Base-by-base conservation (phyloP, 2,113 vertebrate genomes). In the Charina bottae region DNA sequence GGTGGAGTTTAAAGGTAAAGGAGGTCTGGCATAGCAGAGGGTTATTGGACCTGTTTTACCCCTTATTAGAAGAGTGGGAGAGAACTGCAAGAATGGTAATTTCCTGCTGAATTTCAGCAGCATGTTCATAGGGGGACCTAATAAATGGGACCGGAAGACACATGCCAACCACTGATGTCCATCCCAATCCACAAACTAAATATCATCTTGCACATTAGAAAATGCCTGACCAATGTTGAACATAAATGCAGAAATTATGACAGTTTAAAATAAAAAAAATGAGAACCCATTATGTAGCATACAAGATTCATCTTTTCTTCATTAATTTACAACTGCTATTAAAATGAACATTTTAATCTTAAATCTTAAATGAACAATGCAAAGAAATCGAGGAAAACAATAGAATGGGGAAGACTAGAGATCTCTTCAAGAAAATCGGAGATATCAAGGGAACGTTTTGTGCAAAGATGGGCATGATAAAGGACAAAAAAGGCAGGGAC, bases 301-400 rank as follows among this genome's bases (percentile, higher is more conserved):
- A 90, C 2, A 90, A 89, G 54, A 92, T 93, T 92, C 33, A 93
- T 78, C 49, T 94, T 93, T 92, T 92, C 93, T 92, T 94, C 68
- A 91, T 78, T 42, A 46, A 54, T 94, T 94, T 88, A 92, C 28
- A 46, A 93, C 85, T 87, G 28, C 15, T 46, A 28, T 85, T 17
- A 95, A 94, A 96, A 92, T 89, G 58, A n/a, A n/a, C n/a, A n/a
- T n/a, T n/a, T n/a, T n/a, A n/a, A n/a, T n/a, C n/a, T n/a, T n/a
- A n/a, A n/a, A n/a, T n/a, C n/a, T n/a, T n/a, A n/a, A n/a, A n/a
- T n/a, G n/a, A n/a, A n/a, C n/a, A n/a, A n/a, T n/a, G n/a, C n/a
- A n/a, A n/a, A n/a, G n/a, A n/a, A n/a, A n/a, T n/a, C n/a, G n/a
- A n/a, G n/a, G n/a, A n/a, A n/a, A n/a, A n/a, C n/a, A n/a, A n/a